Conservation (phyloP, 2,888 invertebrate species). For the Diarsia mendica region DNA sequence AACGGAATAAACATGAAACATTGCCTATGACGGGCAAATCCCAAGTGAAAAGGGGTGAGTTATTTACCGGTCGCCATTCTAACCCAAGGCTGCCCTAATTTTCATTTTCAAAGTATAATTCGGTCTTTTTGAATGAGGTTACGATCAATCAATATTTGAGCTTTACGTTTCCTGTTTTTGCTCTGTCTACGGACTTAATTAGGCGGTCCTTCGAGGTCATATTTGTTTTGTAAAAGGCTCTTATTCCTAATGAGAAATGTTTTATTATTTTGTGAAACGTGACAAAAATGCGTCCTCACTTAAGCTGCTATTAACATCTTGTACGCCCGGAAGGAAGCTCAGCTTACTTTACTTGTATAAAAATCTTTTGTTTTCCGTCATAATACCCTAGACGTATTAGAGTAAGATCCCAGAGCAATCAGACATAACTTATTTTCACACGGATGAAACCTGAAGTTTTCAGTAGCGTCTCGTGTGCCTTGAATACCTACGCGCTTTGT, state of each 20-base stretch:
- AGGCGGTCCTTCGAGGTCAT: background rate
- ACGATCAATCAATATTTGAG: constrained; percentile 5
- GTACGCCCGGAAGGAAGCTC: background rate
- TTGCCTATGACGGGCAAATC: background rate
- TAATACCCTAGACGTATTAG: too few relatives aligned
- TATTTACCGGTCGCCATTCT: constrained; percentile 11
- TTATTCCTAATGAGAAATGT: background rate
- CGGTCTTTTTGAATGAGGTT: constrained; percentile 5
- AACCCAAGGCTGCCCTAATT: background rate
- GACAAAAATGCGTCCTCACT: background rate
- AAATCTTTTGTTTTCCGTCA: constrained; percentile 11
- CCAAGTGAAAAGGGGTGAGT: background rate
- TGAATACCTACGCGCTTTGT: too few relatives aligned
- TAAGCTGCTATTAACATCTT: constrained; percentile 5
- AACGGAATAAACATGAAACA: background rate
- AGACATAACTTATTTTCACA: too few relatives aligned
- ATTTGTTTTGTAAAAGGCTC: constrained; percentile 13
- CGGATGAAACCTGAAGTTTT: too few relatives aligned
- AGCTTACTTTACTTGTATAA: background rate
- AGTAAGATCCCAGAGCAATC: too few relatives aligned
- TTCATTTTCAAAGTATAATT: constrained; percentile 15
- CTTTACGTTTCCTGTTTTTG: background rate
- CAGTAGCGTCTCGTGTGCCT: too few relatives aligned
- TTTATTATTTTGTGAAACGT: background rate
- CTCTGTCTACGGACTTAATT: too few relatives aligned